Evolutionary conservation across 2,888 invertebrate genomes (phyloP).

Genomic region (Watsonalla binaria): DNA sequence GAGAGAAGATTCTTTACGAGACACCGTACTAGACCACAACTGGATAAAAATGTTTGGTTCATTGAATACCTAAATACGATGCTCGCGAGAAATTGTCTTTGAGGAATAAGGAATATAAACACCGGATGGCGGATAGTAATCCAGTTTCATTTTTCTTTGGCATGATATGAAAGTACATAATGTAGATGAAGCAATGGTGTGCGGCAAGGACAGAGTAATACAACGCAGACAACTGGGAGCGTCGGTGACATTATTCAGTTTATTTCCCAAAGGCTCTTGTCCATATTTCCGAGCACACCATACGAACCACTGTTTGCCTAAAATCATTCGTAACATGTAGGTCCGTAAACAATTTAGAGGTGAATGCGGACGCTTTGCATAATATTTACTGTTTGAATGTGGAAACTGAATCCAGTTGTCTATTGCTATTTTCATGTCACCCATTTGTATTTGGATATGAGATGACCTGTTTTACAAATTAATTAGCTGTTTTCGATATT

Average conservation of each 20-base stretch:
- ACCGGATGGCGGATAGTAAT: no score
- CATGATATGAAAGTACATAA: neutral
- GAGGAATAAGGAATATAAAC: no score
- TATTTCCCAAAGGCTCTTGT: conserved; percentile 43
- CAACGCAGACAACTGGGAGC: conserved; percentile 13
- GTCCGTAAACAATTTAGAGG: conserved; percentile 4
- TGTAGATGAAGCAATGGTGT: neutral
- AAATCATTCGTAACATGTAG: conserved; percentile 14
- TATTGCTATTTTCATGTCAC: neutral
- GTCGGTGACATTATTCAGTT: conserved; percentile 43
- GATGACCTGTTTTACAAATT: no score
- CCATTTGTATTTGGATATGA: no score
- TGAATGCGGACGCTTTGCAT: neutral
- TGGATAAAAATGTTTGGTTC: no score
- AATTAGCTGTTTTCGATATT: no score
- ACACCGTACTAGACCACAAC: no score
- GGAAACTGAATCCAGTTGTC: neutral
- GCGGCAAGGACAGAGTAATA: conserved; percentile 4
- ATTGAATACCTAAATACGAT: no score
- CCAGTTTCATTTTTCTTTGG: neutral
- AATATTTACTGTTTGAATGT: conserved; percentile 4
- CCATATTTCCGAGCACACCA: conserved; percentile 36
- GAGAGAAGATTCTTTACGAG: no score
- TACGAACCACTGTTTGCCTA: conserved; percentile 38
- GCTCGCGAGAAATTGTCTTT: no score